phyloP scores from a whole-genome alignment of 2,113 vertebrate species.

The Callaeas wilsoni region DNA sequence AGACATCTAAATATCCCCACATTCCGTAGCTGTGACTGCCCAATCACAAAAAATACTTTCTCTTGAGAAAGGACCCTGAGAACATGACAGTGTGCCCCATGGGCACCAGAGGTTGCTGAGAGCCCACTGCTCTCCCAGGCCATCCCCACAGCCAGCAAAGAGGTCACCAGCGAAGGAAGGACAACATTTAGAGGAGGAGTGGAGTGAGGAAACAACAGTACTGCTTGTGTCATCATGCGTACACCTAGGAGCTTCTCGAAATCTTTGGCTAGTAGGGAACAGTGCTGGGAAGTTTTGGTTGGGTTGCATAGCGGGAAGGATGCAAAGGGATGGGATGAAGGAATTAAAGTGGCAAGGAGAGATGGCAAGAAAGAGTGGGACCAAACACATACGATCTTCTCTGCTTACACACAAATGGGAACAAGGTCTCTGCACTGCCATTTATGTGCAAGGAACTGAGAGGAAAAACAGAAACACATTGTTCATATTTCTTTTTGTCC shows the following conservation, averaged over 20 bases:
- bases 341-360: neutral
- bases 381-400: neutral
- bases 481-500: neutral
- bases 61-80: neutral
- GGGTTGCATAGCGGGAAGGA: neutral
- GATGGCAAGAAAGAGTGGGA: neutral
- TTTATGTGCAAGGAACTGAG: neutral
- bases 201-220: neutral
- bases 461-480: neutral
- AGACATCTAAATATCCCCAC: neutral
- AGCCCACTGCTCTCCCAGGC: neutral
- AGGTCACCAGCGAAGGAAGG: neutral
- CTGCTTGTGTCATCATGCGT: rapidly evolving
- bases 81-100: rapidly evolving
- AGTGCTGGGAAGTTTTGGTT: neutral
- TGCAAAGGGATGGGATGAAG: neutral
- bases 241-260: neutral
- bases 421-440: neutral
- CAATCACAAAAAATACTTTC: neutral
- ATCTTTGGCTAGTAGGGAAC: neutral
- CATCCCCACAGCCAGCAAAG: neutral
- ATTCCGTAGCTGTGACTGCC: neutral
- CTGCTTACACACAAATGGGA: neutral
- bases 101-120: neutral
- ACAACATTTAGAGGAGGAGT: neutral